These are phyloP conservation scores for Alligator mississippiensis DNA, from an alignment of 2,113 vertebrate genomes.

Conservation along the genomic window DNA sequence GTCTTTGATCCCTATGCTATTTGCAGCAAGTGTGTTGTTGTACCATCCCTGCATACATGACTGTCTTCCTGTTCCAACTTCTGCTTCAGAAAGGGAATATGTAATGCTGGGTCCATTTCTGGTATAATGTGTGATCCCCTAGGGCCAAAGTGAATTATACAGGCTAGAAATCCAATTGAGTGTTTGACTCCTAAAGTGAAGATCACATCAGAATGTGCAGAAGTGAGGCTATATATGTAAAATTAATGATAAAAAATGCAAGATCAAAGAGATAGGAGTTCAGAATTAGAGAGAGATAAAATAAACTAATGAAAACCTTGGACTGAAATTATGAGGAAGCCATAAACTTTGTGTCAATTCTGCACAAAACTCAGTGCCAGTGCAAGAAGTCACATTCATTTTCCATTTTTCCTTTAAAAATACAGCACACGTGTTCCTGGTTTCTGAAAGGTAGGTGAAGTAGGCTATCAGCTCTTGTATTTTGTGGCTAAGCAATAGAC, in stretches of 20 bases:
- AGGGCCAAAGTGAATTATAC: background rate
- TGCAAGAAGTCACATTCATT: conserved; percentile 25
- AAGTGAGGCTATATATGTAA: background rate
- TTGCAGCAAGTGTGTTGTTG: background rate
- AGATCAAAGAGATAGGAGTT: background rate
- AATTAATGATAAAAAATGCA: background rate
- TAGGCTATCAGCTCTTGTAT: background rate
- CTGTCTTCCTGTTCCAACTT: background rate
- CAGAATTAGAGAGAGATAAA: background rate
- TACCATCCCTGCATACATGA: background rate
- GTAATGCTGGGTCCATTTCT: background rate
- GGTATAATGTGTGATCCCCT: background rate
- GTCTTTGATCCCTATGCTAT: fast-evolving
- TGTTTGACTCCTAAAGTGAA: background rate
- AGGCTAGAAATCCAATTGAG: background rate
- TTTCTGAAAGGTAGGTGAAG: background rate
- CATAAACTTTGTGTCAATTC: background rate
- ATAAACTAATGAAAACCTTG: background rate
- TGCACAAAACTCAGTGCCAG: background rate
- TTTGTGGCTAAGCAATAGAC: background rate
- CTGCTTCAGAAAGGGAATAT: background rate
- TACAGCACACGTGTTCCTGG: background rate
- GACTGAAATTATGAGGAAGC: background rate
- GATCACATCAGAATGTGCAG: background rate
- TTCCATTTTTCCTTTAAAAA: conserved; percentile 31